phyloP scores from a whole-genome alignment of 2,888 invertebrate species.

The Helobdella robusta region DNA sequence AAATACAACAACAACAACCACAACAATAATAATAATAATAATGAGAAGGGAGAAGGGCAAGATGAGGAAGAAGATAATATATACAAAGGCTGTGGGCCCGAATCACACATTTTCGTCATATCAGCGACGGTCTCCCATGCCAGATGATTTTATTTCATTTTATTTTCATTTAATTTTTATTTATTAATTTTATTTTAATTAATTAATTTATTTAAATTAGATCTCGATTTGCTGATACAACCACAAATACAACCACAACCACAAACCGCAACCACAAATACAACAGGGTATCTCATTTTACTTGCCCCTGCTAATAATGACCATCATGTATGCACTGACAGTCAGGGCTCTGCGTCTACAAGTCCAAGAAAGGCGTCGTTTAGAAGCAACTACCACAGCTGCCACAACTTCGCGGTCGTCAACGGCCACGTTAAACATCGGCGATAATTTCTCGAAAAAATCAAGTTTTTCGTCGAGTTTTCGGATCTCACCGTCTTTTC shows the following conservation, averaged over 20 bases:
- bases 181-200: too few species aligned
- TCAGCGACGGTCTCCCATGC: constrained; percentile 37
- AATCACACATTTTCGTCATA: constrained; percentile 36
- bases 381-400: constrained; percentile 25
- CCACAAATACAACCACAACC: too few species aligned
- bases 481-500: neutral
- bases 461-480: constrained; percentile 5
- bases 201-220: too few species aligned
- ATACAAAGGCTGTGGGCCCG: constrained; percentile 38
- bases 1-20: neutral
- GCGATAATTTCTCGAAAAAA: constrained; percentile 5
- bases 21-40: constrained; percentile 2
- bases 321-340: constrained; percentile 38
- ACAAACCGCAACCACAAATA: neutral
- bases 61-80: constrained; percentile 17
- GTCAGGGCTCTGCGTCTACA: constrained; percentile 35
- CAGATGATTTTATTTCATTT: too few species aligned
- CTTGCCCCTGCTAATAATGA: constrained; percentile 38
- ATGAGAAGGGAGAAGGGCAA: neutral
- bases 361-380: constrained; percentile 29
- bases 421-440: too few species aligned
- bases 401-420: neutral
- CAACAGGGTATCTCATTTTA: constrained; percentile 34
- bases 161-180: too few species aligned
- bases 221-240: too few species aligned